Evolutionary conservation across 2,888 invertebrate genomes (phyloP), one percentile per base, ranked within the genome.

Genomic region (Cantharis rustica): DNA sequence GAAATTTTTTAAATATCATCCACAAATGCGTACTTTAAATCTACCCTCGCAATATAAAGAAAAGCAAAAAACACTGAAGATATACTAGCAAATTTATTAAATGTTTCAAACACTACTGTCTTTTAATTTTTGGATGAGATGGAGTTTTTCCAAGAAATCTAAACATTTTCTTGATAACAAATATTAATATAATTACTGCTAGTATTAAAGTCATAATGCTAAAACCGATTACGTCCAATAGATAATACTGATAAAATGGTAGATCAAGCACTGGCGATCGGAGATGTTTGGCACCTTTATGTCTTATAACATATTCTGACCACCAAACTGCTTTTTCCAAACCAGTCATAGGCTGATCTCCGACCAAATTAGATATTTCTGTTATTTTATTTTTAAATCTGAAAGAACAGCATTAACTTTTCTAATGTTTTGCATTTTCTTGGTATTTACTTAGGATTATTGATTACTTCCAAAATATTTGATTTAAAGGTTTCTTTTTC

Each of bases 251-350:
- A 64, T 83, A 82, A 10, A 79, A 63, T n/a, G 83, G 82, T 5
- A 81, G 5, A 63, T 80, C 79, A 0, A 75, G 31, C 10, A 69
- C 72, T 2, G 81, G 78, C 61, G 78, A 78, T 70, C 77, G 80
- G 3, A 84, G 78, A 70, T 83, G 82, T 69, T 78, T 79, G 0
- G 82, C 82, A 13, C 83, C 84, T 73, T 79, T 81, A 61, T 84
- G 78, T 63, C 84, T 80, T 11, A 86, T 79, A 10, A 84, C 81
- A 72, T 83, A 85, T 78, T 86, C 85, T 9, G 82, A 82, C 83
- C 84, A 84, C 81, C 84, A 84, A 16, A 84, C 79, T 9, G 84
- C 84, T 31, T 80, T 76, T 16, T 84, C 81, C 15, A 85, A 71
- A 9, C 83, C 80, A 3, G 80, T 77, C 78, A 82, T 80, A 23